Percentiles rank a stretch among this genome's conserved stretches.
Evolutionary conservation across 2,797 vertebrate species (phyloP).

Genomic region (Helicolenus hilgendorfi): DNA sequence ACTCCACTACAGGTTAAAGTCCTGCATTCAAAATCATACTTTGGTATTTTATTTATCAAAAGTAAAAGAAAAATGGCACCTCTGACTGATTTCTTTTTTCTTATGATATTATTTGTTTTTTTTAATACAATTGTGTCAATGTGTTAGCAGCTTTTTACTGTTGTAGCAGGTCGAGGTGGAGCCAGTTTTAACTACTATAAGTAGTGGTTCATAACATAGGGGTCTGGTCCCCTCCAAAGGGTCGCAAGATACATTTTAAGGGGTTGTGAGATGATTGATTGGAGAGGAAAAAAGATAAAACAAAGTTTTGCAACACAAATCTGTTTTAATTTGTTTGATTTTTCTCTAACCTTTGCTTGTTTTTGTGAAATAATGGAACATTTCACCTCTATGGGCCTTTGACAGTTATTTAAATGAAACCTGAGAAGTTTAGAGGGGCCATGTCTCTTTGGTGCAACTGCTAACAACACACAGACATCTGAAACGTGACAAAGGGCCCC

Average conservation of each 20-base stretch:
- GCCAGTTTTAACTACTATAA: neutral
- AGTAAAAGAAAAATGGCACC: neutral
- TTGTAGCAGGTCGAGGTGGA: rapidly evolving
- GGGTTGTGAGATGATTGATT: neutral
- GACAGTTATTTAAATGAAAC: neutral
- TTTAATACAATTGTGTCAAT: neutral
- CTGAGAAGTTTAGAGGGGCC: neutral
- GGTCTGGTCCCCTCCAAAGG: too few species aligned
- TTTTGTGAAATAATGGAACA: too few species aligned
- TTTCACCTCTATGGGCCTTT: too few species aligned
- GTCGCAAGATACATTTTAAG: neutral
- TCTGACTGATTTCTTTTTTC: neutral
- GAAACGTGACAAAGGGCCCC: neutral
- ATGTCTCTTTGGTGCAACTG: neutral
- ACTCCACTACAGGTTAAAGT: neutral
- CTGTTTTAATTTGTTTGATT: rapidly evolving
- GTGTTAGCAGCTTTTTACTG: neutral
- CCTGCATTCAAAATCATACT: too few species aligned
- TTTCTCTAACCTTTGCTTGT: neutral
- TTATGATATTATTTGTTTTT: neutral
- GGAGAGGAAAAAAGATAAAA: neutral
- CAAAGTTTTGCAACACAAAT: neutral
- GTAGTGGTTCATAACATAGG: neutral
- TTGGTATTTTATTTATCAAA: neutral
- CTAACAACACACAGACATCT: neutral